phyloP scores from a whole-genome alignment of 2,888 invertebrate species.

The Pelosia muscerda region DNA sequence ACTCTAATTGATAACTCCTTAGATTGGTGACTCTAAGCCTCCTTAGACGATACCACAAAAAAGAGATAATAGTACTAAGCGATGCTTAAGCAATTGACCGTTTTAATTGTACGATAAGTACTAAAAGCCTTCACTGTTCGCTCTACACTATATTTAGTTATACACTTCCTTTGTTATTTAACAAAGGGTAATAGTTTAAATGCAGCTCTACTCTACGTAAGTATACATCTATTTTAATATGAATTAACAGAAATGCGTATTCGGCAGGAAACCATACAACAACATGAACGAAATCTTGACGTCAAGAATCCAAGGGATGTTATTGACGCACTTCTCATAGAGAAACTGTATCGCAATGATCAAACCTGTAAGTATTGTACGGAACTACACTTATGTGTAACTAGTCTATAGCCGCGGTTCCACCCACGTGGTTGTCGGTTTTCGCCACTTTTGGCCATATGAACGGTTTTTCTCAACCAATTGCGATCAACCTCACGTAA shows the following conservation, averaged over 20 bases:
- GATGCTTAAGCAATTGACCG: background rate
- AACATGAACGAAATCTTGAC: slow-evolving; percentile 81
- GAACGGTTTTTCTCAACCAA: too few species aligned
- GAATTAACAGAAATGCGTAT: slow-evolving; percentile 17
- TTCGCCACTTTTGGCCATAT: too few species aligned
- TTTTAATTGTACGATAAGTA: slow-evolving; percentile 5
- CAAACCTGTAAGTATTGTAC: slow-evolving; percentile 51
- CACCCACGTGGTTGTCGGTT: too few species aligned
- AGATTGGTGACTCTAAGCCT: too few species aligned
- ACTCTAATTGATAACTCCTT: too few species aligned
- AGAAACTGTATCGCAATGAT: slow-evolving; percentile 81
- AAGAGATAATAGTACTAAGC: too few species aligned
- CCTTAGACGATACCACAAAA: too few species aligned
- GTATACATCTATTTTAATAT: background rate
- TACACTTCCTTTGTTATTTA: background rate
- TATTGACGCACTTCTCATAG: slow-evolving; percentile 89
- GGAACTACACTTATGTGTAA: too few species aligned
- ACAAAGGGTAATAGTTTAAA: background rate
- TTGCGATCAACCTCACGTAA: too few species aligned
- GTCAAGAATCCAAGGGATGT: slow-evolving; percentile 85
- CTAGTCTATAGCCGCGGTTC: too few species aligned
- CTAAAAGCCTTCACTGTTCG: background rate
- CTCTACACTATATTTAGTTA: background rate
- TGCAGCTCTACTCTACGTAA: background rate
- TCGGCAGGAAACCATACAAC: slow-evolving; percentile 82